Base-by-base conservation (phyloP, 2,888 invertebrate species). In the Oxyscelio sp. region DNA sequence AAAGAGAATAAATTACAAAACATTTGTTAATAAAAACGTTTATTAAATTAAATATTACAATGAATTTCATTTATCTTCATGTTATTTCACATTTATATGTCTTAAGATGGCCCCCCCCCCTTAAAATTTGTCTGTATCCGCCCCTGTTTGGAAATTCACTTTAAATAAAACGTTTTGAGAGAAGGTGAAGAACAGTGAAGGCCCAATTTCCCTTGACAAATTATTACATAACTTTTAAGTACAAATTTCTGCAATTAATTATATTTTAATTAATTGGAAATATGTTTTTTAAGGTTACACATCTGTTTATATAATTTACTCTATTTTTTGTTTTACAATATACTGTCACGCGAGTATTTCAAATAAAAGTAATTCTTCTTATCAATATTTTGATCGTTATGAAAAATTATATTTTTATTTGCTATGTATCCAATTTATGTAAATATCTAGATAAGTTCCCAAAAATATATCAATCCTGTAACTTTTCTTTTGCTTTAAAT, bases 401-500 rank as follows among this genome's bases (percentile, higher is more conserved):
- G n/a, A n/a, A n/a, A n/a, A n/a, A n/a, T n/a, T 52, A 8, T 21
- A 22, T 24, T 54, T 27, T 54, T 48, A 56, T 21, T 56, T 13
- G n/a, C 56, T 15, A 66, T 59, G 38, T 50, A 24, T 56, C 50
- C 13, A 27, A 27, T 40, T 48, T 22, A 48, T 6, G 43, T 21
- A 58, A 50, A 59, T 40, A 48, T 63, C 31, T 63, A 56, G 74
- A 83, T 63, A 81, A 40, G 77, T 52, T 63, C 38, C 70, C n/a
- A n/a, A 82, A 71, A 45, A 63, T 73, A 52, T 50, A 58, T 61
- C 52, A 66, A 45, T 50, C 65, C 61, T 81, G 68, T 19, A 34
- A 17, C 43, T 61, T 80, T 87, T 87, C 86, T 88, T 85, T 87
- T 83, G 74, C 84, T 87, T 85, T 45, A 85, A 75, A 87, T 87